Base-by-base conservation (phyloP, 2,888 invertebrate genomes). In the Drosophila falleni region DNA sequence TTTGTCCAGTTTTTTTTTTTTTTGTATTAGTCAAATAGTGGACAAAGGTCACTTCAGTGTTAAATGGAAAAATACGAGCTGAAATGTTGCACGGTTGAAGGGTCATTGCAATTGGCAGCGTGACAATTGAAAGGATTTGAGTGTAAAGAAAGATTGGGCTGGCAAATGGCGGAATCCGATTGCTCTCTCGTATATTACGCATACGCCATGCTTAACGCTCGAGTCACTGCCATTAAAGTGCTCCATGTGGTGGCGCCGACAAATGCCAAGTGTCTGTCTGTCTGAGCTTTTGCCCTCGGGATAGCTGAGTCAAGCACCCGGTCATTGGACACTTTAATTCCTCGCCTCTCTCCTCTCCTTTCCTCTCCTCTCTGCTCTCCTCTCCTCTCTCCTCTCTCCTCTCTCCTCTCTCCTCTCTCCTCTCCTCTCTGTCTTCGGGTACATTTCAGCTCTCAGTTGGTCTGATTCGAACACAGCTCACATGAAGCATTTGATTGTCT, bases 231-330 rank as follows among this genome's bases (percentile, higher is more conserved):
- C 46, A 54, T 31, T 58, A 41, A 55, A 69, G 39, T 73, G 56
- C 49, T 53, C 23, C 56, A 39, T 51, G 64, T 68, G 77, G 68
- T 80, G 80, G 72, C 83, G 86, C 83, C 81, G 72, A 67, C 81
- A 69, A 78, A 71, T 63, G 61, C 67, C 54, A 74, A 84, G 69
- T 84, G 78, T 71, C 81, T 67, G 78, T 71, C 81, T 67, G 71
- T 68, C 78, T 62, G 59, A 61, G 61, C 47, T 71, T 67, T 77
- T 65, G 73, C 70, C 84, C 61, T 50, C 65, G 33, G 65, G 54
- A 51, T 74, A 51, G 39, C 49, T 56, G 49, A 51, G 56, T 50
- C 59, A 46, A 65, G 64, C 58, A 61, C 33, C 56, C 67, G 42
- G 60, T 67, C 63, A 55, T 53, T 62, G 60, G 74, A 58, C 68